Evolutionary conservation across 1,140 invertebrate genomes (phyloP).

Genomic region (Lepidostoma basale): DNA sequence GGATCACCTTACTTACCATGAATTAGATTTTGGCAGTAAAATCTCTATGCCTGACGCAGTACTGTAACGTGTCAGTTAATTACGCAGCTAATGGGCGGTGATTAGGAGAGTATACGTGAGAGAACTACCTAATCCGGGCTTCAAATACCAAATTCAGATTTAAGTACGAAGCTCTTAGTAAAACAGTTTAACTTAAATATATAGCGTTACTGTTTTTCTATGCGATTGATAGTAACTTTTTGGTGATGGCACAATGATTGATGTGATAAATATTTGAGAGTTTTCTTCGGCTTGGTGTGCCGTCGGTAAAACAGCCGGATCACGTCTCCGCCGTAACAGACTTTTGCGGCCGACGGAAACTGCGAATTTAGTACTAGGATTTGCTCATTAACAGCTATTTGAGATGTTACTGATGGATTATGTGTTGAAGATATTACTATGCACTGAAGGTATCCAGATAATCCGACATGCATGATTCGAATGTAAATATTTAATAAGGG

Average conservation of each 20-base stretch:
- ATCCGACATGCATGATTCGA: no score
- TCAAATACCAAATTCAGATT: no score
- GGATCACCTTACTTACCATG: no score
- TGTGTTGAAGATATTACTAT: neutral
- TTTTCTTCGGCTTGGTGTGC: no score
- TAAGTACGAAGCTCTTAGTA: no score
- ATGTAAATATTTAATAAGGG: no score
- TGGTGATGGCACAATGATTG: no score
- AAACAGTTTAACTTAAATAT: no score
- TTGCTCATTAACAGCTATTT: neutral
- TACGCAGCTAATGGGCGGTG: conserved; percentile 37
- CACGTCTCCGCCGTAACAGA: neutral
- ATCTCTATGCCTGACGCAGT: conserved; percentile 28
- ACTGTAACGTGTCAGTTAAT: conserved; percentile 34
- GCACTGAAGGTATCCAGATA: no score
- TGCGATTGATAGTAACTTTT: no score
- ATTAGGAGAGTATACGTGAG: conserved; percentile 36
- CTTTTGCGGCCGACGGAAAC: neutral
- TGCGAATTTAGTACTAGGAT: neutral
- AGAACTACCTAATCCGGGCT: conserved; percentile 14
- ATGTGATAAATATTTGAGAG: no score
- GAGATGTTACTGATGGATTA: neutral
- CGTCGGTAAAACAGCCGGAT: neutral
- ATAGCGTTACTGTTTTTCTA: no score
- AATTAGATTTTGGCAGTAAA: conserved; percentile 18